Base-by-base conservation (phyloP, 1,140 invertebrate species). In the Hermetia illucens region DNA sequence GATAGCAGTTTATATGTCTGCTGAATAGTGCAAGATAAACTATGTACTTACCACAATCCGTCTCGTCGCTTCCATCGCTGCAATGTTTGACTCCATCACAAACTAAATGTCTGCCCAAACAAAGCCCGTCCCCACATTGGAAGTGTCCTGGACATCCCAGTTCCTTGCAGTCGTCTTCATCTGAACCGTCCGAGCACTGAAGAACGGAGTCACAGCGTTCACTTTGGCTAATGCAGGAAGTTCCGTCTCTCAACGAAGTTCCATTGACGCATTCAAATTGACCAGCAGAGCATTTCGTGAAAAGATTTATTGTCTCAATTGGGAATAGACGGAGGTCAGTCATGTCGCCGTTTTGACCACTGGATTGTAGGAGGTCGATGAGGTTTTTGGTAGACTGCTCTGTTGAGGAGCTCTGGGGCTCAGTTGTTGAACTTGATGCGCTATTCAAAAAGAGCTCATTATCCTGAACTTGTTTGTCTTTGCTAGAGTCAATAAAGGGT, bases 41-140 rank as follows among this genome's bases (percentile, higher is more conserved):
- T 21, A 33, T 27, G 16, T 33, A 64, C 62, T 60, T 54, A 68
- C 66, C 62, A 46, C 79, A 83, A 44, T 71, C 62, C 4, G 48
- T 48, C 65, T 86, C 82, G 55, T 85, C 82, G 42, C 70, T 77
- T 5, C 69, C 68, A 49, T 84, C 81, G 27, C 68, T 66, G 50
- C 82, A 86, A 16, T 39, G 37, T 44, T 80, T 73, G 1, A 62
- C 52, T 21, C 75, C 72, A 61, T 88, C 79, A 57, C 83, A 89
- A 8, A 81, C 75, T 17, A 79, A 62, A 45, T 75, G 64, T 39
- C 73, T 55, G 42, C 69, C 74, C 13, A 87, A 69, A 49, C 83
- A 87, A 47, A 77, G 71, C 12, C 79, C 79, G 56, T 68, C 78
- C 3, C 58, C 52, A 51, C 82, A 86, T 48, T 71, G 60, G 57